A percentile compares a stretch with the other conserved stretches of the same genome.
Evolutionary conservation across 2,797 vertebrate genomes (phyloP).

Genomic region (Sebastes steindachneri): DNA sequence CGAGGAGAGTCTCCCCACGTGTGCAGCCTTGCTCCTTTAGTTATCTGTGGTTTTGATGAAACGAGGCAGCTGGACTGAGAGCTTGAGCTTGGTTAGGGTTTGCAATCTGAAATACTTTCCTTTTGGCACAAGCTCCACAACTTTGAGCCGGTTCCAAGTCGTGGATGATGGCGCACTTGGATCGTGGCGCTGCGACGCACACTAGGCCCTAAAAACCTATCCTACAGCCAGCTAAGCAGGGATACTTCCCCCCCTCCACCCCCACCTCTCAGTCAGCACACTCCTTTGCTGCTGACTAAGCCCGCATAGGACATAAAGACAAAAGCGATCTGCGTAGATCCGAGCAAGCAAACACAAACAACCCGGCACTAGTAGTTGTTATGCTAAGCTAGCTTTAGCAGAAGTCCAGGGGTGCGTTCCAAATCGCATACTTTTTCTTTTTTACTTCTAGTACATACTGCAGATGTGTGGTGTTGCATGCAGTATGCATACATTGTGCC

Average conservation of each 20-base stretch:
- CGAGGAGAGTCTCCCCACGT: slow-evolving; percentile 72
- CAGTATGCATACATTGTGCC: no score
- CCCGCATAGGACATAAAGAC: slow-evolving; percentile 53
- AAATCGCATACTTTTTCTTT: no score
- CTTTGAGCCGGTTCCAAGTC: slow-evolving; percentile 34
- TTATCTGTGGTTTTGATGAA: slow-evolving; percentile 19
- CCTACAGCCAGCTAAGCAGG: slow-evolving; percentile 57
- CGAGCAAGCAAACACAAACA: background rate
- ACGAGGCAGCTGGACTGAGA: background rate
- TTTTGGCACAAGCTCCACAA: slow-evolving; percentile 12
- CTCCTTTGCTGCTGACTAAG: slow-evolving; percentile 70
- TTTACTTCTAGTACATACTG: no score
- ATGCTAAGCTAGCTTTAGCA: background rate
- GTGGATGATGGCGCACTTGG: slow-evolving; percentile 74
- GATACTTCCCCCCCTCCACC: slow-evolving; percentile 38
- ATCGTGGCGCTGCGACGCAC: slow-evolving; percentile 61
- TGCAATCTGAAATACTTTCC: background rate
- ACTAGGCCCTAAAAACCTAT: slow-evolving; percentile 79
- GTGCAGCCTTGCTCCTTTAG: slow-evolving; percentile 49
- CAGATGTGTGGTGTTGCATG: no score
- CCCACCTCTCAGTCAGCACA: slow-evolving; percentile 56
- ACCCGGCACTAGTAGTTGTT: background rate
- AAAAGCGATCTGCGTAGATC: slow-evolving; percentile 46
- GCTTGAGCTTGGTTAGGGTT: background rate
- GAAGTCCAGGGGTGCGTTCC: background rate